Evolutionary conservation across 2,888 invertebrate genomes (phyloP), one percentile per base, ranked within the genome.

Genomic region (Harmothoe impar): DNA sequence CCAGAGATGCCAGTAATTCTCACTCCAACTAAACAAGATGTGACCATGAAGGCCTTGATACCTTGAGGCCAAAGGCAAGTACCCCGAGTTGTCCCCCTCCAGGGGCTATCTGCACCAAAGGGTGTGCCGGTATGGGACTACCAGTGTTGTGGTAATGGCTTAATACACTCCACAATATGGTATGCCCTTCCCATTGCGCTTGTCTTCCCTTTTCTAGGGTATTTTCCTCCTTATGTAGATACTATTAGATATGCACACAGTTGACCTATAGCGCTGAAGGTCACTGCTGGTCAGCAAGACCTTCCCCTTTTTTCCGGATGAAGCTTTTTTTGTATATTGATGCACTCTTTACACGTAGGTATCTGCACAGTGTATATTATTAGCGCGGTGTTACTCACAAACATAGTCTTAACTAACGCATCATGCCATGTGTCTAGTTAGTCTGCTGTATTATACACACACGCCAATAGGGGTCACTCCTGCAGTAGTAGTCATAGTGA

Each of bases 341-440:
- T 43, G 81, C 43, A 81, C 81, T 81, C 33, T 62, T n/a, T 81
- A 81, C 81, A 81, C 81, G 81, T 81, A 81, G 81, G 81, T 81
- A 81, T 81, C 33, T 81, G 81, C 81, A 81, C 81, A 35, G 15
- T 81, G 43, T n/a, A 20, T 43, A 7, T n/a, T 33, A 7, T 43
- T 81, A 81, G 81, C 81, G 81, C 81, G 81, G 81, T 81, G n/a
- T 7, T 43, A 17, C 62, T n/a, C 81, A 43, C 43, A 77, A 12
- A 23, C 33, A 81, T 81, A 35, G 81, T 35, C 81, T 81, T 43
- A 81, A 81, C 43, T 81, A 81, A n/a, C 29, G 43, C 43, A 43
- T 43, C 43, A 43, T 43, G 3, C 43, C 81, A 35, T 43, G 35
- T 81, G 35, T 81, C 35, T 81, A 81, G 81, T 17, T 81, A 81